Evolutionary conservation across 2,113 vertebrate species (phyloP).

Genomic region (Cricetomys ansorgei): DNA sequence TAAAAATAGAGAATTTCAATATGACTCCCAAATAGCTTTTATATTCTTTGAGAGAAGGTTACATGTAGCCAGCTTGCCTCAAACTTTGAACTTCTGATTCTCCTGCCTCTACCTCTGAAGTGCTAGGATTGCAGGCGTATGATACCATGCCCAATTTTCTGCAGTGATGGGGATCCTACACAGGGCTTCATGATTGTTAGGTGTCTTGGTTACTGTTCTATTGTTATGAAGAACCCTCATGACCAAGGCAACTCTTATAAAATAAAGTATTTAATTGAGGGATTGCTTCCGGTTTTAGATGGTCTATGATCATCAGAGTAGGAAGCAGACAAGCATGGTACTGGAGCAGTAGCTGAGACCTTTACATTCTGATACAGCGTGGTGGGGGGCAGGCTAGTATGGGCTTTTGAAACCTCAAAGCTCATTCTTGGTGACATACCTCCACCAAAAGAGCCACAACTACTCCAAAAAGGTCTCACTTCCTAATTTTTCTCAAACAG

Average conservation of each 20-base stretch:
- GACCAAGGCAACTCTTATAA: neutral
- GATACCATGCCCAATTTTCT: neutral
- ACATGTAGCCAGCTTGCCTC: too few species aligned
- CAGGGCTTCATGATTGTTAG: neutral
- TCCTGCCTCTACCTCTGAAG: neutral
- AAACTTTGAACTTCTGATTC: neutral
- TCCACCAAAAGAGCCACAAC: neutral
- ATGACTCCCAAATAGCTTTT: neutral
- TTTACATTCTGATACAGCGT: neutral
- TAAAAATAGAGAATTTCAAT: neutral
- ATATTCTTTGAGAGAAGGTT: neutral
- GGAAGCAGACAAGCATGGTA: too few species aligned
- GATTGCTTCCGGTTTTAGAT: neutral
- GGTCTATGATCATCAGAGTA: too few species aligned
- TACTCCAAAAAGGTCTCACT: neutral
- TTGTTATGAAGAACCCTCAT: neutral
- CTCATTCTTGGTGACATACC: neutral
- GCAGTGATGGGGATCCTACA: neutral
- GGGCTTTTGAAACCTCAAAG: neutral
- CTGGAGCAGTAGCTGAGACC: neutral
- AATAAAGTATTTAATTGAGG: neutral
- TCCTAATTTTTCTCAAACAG: neutral
- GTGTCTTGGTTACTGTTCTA: neutral
- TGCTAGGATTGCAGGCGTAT: neutral
- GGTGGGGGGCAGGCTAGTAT: neutral